Percentiles rank a stretch among this genome's conserved stretches.
These are phyloP conservation scores for Valencia hispanica DNA, from an alignment of 2,797 vertebrate species.

Conservation along the genomic window DNA sequence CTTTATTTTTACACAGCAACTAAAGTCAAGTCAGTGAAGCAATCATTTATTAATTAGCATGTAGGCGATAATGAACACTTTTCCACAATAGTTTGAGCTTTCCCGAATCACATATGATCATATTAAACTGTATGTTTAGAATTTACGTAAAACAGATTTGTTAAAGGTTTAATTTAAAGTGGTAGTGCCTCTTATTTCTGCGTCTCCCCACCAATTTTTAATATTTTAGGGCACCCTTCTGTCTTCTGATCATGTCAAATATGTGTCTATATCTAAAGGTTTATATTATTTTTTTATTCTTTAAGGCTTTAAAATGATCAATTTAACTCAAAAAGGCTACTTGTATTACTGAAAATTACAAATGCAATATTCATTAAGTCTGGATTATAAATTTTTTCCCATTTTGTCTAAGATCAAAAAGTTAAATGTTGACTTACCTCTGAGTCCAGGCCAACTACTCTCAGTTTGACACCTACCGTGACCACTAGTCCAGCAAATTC, in stretches of 20 bases:
- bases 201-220: neutral
- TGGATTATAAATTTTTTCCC: neutral
- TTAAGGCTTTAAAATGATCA: neutral
- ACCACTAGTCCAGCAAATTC: conserved; percentile 47
- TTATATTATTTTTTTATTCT: no score
- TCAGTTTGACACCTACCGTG: conserved; percentile 30
- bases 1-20: conserved; percentile 12
- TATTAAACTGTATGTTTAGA: neutral
- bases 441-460: conserved; percentile 40
- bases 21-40: neutral
- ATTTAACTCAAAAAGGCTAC: neutral
- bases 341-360: neutral
- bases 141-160: neutral
- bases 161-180: neutral
- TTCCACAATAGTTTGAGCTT: neutral
- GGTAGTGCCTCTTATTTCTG: neutral
- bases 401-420: conserved; percentile 14
- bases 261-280: neutral
- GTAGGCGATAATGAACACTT: neutral
- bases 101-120: neutral
- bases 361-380: neutral
- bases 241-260: neutral
- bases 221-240: neutral
- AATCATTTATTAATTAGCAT: no score
- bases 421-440: conserved; percentile 58